These are phyloP conservation scores for Aramus guarauna DNA, from an alignment of 2,113 vertebrate species.

Conservation along the genomic window DNA sequence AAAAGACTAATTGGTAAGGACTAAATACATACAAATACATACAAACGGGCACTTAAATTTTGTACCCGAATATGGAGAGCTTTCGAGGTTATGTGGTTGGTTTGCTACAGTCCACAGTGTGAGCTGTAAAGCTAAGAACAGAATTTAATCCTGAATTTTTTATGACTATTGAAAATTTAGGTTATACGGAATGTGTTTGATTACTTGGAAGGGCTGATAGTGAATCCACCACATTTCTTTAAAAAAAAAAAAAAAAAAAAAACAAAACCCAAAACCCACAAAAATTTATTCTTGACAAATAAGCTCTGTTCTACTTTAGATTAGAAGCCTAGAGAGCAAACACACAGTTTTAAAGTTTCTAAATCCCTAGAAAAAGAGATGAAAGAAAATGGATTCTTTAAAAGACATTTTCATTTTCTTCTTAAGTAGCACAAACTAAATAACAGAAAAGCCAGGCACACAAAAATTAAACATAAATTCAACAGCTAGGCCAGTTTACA, in stretches of 20 bases:
- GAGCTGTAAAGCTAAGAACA: background rate
- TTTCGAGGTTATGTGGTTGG: background rate
- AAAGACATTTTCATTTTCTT: background rate
- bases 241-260: background rate
- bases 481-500: slow-evolving; percentile 38
- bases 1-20: background rate
- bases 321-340: background rate
- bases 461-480: slow-evolving; percentile 12
- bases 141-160: background rate
- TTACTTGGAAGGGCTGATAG: background rate
- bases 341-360: background rate
- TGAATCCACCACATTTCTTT: background rate
- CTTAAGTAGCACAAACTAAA: background rate
- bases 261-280: background rate
- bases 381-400: background rate
- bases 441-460: background rate
- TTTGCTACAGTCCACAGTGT: background rate
- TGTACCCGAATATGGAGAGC: background rate
- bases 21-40: too few relatives aligned
- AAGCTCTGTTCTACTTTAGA: background rate
- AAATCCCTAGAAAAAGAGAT: background rate
- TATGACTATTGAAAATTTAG: background rate
- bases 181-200: background rate
- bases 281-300: background rate
- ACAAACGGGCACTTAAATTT: background rate